Base-by-base conservation (phyloP, 2,888 invertebrate genomes). In the Stenolophus ochropezus region DNA sequence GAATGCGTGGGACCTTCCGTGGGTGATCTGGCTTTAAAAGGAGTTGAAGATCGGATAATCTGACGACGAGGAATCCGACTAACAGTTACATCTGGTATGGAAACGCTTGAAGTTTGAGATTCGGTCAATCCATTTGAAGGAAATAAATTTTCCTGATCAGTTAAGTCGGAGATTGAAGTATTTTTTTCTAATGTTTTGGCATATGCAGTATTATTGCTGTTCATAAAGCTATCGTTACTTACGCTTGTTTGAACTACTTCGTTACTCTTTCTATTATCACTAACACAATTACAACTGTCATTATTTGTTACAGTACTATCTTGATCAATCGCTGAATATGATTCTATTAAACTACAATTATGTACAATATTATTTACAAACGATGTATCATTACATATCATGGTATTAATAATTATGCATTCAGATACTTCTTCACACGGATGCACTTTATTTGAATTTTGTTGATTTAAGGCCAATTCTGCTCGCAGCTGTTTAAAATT, bases 71-170 rank as follows among this genome's bases (percentile, higher is more conserved):
- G 92, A 89, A 92, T 92, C 89, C 88, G 89, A 84, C 93, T 91
- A 88, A 93, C 93, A 87, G 94, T 91, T 86, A 94, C 94, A 89
- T 94, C 94, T 83, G 94, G 93, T 82, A 94, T 94, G 85, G 94
- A 94, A 81, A 92, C 91, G 88, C 92, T 93, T 82, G 93, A 93
- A 83, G 93, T 93, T 86, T 92, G 90, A 11, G 93, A 93, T 89
- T 93, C 93, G 88, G 92, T 92, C 90, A 92, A 91, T 88, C 92
- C 92, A 69, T 92, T 92, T 3, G 91, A 91, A 1, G 91, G 91
- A 42, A 82, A 82, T 65, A 76, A 77, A 65, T 91, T 90, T 85
- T 93, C 93, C 4, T 53, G 79, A 27, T 71, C 71, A 18, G 73
- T 49, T 25, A 76, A 27, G 56, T 76, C 76, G 14, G 61, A 47